Conservation (phyloP, 2,888 invertebrate species). For the Sepiola atlantica region DNA sequence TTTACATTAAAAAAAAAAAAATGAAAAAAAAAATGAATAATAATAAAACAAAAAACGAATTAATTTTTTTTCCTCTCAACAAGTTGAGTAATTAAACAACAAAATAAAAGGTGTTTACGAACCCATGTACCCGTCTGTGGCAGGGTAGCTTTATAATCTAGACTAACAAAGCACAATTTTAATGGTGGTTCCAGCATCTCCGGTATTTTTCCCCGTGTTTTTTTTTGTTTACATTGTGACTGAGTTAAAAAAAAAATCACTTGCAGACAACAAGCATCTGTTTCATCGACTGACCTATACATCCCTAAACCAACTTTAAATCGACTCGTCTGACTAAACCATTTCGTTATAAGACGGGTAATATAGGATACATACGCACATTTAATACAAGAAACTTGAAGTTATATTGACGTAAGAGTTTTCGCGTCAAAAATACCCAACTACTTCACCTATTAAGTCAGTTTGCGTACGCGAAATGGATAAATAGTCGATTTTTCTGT, state of each 20-base stretch:
- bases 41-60: neutral
- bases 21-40: neutral
- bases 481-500: too few relatives aligned
- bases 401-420: too few relatives aligned
- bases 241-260: neutral
- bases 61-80: neutral
- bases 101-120: neutral
- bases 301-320: neutral
- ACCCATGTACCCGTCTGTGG: neutral
- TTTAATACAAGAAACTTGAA: too few relatives aligned
- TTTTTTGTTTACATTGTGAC: constrained; percentile 10
- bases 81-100: neutral
- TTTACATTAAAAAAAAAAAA: neutral
- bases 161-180: neutral
- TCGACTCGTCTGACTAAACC: neutral
- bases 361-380: neutral
- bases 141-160: neutral
- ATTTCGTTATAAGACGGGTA: neutral
- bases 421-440: too few relatives aligned
- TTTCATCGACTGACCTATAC: neutral
- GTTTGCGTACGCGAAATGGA: too few relatives aligned
- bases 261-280: neutral
- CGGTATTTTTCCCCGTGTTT: neutral
- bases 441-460: too few relatives aligned
- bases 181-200: neutral